Evolutionary conservation across 2,888 invertebrate genomes (phyloP), one percentile per base, ranked within the genome.

Genomic region (Bugulina stolonifera): DNA sequence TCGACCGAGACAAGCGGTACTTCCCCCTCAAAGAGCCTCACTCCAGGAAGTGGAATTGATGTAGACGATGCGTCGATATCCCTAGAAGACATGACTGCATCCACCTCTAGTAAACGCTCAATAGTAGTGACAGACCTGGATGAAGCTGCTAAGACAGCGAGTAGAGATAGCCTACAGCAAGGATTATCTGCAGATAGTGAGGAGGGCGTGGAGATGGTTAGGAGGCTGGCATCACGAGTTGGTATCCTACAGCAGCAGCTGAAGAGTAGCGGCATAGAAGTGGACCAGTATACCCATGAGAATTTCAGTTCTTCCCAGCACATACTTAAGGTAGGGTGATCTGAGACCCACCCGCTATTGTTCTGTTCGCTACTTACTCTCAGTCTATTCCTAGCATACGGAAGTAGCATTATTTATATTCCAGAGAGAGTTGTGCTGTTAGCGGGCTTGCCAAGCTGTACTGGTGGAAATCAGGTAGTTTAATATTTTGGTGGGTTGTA

Each of bases 161-260:
- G 32, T n/a, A 25, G 3, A n/a, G 64, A 64, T 32, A 27, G 18
- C 14, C 14, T 64, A 32, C 2, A 14, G 14, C 29, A 32, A 10
- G 27, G 32, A 14, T 14, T 64, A 3, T 32, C 64, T 14, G 18
- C 10, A 43, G 64, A 64, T 32, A 27, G 27, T 32, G 64, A 64
- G 34, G 64, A 64, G 34, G 32, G 34, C 14, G 25, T 14, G 3
- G 76, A 77, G 35, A 79, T 79, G 72, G 75, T 80, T 32, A 74
- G 79, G 58, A 75, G 75, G 57, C 73, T 81, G 23, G 75, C 78
- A 22, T 76, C 75, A 29, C 75, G 78, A 71, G 76, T 81, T 29
- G 73, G 76, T 5, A 77, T 79, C 32, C 76, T 81, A 18, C 77
- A 77, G 72, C 74, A 77, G 69, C 76, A 77, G 73, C 73, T 81